Evolutionary conservation across 2,888 invertebrate species (phyloP), one percentile per base, ranked within the genome.

Genomic region (Adelognathus sp.): DNA sequence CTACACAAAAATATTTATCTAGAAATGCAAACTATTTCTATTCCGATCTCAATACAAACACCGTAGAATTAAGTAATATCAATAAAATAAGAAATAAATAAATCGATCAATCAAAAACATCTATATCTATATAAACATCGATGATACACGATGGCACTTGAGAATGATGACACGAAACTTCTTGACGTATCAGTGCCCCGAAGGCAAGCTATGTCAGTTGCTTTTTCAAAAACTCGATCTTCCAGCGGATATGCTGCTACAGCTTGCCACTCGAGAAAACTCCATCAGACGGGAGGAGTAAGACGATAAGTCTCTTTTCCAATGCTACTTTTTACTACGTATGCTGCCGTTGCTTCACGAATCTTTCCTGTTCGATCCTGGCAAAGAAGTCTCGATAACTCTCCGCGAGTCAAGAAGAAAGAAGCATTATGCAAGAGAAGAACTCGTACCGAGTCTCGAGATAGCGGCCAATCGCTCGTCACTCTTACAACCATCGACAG

Each of bases 281-380:
- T 56, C 31, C 44, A 64, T 33, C 31, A 66, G 31, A 46, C 36
- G 39, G 27, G 46, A 60, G 52, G 18, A 44, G 60, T 72, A 67
- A 76, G 66, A 76, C 52, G 44, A 76, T 61, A 72, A 76, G 58
- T 76, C 66, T 64, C 36, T 27, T 21, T 70, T 39, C 44, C 44
- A 44, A 64, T 61, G 61, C 54, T 61, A n/a, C n/a, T n/a, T 73
- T 21, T 60, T 46, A 41, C 21, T 64, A 50, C 54, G n/a, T 36
- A 36, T 60, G 11, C 67, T 52, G 24, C 63, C 63, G 54, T 21
- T 69, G 56, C 58, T 21, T 46, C 29, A 52, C 50, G 29, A 21
- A n/a, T 33, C 18, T 63, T 29, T 33, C n/a, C 41, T 27, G 36
- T 16, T 52, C 46, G 14, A 16, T 11, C 31, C 9, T 5, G 18